Base-by-base conservation (phyloP, 1,140 invertebrate genomes). In the Halictus rubicundus region DNA sequence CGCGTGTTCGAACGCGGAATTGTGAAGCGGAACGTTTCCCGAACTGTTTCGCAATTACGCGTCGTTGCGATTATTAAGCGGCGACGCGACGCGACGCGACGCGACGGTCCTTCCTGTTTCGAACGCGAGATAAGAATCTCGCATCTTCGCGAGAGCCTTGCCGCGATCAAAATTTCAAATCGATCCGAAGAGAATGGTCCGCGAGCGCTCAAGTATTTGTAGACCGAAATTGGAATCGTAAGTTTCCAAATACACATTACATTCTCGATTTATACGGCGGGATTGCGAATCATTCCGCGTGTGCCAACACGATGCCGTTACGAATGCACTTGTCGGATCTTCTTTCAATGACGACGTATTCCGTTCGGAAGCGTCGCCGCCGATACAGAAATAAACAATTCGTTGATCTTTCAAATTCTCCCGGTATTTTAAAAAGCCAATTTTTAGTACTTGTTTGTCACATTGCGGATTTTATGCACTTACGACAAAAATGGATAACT, bases 161-260 rank as follows among this genome's bases (percentile, higher is more conserved):
- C 10, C 54, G 54, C 9, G 23, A 52, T 42, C 39, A 59, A 65
- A 73, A 73, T 27, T 16, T 16, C 25, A 39, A 54, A 79, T 65
- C 39, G 61, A 59, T 66, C 59, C 37, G 32, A 39, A 78, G 37
- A 78, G 75, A 78, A 78, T 70, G 46, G 69, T 46, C 12, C 19
- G 7, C 39, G 66, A 32, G 69, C 74, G 54, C 39, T 10, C 37
- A n/a, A n/a, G 52, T 79, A 61, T 79, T 79, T 79, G 77, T 74
- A 79, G 77, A 79, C 74, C 63, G 71, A 74, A 73, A 79, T 79
- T 79, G 78, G 25, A 79, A 79, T 66, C 54, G 71, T 52, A 68
- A 79, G 63, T 79, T 79, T 49, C 54, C 78, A 79, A 79, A 79
- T 79, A 79, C 63, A 21, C 37, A 63, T 39, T n/a, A 21, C 71